phyloP scores from a whole-genome alignment of 2,797 vertebrate species.

The Cottoperca gobio region DNA sequence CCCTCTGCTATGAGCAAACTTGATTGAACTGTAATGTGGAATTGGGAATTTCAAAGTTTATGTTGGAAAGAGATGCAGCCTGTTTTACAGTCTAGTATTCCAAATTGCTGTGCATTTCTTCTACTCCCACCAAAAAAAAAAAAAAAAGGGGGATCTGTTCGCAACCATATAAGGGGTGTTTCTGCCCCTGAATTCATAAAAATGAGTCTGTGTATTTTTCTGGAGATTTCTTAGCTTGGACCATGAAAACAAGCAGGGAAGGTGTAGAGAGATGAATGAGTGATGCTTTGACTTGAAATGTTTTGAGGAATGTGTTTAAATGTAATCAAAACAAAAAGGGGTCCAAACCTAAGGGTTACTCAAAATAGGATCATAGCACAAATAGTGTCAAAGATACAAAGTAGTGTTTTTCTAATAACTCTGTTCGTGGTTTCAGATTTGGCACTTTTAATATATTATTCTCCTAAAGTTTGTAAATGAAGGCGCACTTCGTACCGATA shows the following conservation, averaged over 20 bases:
- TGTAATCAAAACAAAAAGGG: background rate
- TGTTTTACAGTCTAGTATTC: slow-evolving; percentile 55
- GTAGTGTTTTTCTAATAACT: background rate
- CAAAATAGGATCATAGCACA: background rate
- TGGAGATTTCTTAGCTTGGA: slow-evolving; percentile 33
- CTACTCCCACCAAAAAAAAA: slow-evolving; percentile 67
- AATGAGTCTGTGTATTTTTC: slow-evolving; percentile 37
- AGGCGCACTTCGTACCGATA: background rate
- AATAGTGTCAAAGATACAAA: slow-evolving; percentile 13
- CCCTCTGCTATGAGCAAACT: slow-evolving; percentile 63
- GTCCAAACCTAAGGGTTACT: background rate
- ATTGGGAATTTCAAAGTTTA: slow-evolving; percentile 69
- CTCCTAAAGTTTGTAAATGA: background rate
- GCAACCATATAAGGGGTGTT: slow-evolving; percentile 77
- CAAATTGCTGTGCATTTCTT: slow-evolving; percentile 62
- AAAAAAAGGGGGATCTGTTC: slow-evolving; percentile 38
- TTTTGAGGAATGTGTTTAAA: background rate
- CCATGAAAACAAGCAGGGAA: slow-evolving; percentile 26
- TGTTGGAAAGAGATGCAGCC: slow-evolving; percentile 65
- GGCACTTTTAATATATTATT: background rate
- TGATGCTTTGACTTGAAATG: background rate
- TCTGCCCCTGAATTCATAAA: slow-evolving; percentile 50
- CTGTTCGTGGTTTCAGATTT: background rate
- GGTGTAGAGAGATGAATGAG: slow-evolving; percentile 34
- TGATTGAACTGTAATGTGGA: slow-evolving; percentile 67